Evolutionary conservation across 2,888 invertebrate species (phyloP).

Genomic region (Acrocera orbiculus): DNA sequence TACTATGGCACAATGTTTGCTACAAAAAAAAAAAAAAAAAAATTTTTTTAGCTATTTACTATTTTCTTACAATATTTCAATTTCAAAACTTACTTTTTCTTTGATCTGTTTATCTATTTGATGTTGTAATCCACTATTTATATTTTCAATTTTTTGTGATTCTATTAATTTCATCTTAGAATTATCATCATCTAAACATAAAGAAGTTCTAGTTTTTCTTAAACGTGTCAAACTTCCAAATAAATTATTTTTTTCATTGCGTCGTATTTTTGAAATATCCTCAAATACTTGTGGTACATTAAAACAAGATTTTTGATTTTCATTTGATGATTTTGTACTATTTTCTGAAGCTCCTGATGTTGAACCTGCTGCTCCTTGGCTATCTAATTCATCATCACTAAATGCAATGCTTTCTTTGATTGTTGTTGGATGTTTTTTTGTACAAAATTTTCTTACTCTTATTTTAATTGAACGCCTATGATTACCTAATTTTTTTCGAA

Average conservation of each 20-base stretch:
- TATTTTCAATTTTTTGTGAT: too few species aligned
- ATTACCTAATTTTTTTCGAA: conserved; percentile 18
- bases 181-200: conserved; percentile 10
- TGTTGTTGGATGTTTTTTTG: conserved; percentile 6
- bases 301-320: conserved; percentile 3
- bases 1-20: conserved; percentile 12
- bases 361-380: conserved; percentile 10
- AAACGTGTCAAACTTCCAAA: conserved; percentile 18
- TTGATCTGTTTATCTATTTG: too few species aligned
- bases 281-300: conserved; percentile 6
- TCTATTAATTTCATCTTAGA: conserved; percentile 10
- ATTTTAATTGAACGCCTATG: conserved; percentile 20
- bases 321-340: conserved; percentile 9
- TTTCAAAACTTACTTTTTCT: too few species aligned
- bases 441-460: conserved; percentile 18
- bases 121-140: too few species aligned
- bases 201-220: conserved; percentile 12
- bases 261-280: conserved; percentile 10
- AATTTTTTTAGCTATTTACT: too few species aligned
- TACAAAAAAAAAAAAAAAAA: conserved; percentile 4
- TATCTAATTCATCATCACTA: conserved; percentile 12
- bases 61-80: too few species aligned
- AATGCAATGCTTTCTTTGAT: conserved; percentile 9
- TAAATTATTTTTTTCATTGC: conserved; percentile 13
- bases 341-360: conserved; percentile 9